Base-by-base conservation (phyloP, 2,888 invertebrate genomes). In the Venusia cambrica region DNA sequence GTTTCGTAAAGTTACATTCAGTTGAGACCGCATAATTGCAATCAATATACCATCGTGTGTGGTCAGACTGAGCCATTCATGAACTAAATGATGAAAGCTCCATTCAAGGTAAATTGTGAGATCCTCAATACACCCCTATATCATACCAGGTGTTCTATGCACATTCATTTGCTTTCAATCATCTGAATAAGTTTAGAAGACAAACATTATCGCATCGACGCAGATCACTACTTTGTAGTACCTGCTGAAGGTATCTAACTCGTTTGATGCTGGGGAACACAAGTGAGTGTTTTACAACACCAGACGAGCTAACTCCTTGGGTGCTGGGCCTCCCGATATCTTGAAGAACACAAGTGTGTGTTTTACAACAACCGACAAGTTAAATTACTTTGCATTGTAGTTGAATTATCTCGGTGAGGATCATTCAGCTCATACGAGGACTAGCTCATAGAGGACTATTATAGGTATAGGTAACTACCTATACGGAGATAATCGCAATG, bases 111-210 rank as follows among this genome's bases (percentile, higher is more conserved):
- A 12, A n/a, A 17, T 18, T 16, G 11, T 3, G 20, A 34, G 17
- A 13, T 9, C 14, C 8, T 40, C 17, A 36, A 41, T 41, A 20
- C 12, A 26, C 50, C 51, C 49, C 52, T 46, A 51, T 42, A 39
- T 57, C 51, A 62, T 59, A 43, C 64, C 62, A 34, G 62, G 57
- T 60, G 61, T 59, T 51, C 22, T n/a, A 15, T n/a, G 21, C 8
- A 16, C n/a, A 20, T 19, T 25, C 10, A 4, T 28, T 8, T 16
- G 4, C 8, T 21, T 30, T 5, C 7, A 10, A 18, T 30, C 12
- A 29, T 11, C 8, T 7, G 19, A 13, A 10, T 8, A 25, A 20
- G 11, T 9, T 2, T 15, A 3, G 3, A 14, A 33, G 15, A 24
- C 27, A 28, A 22, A n/a, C n/a, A n/a, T n/a, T n/a, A n/a, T n/a